Evolutionary conservation across 2,888 invertebrate species (phyloP).

Genomic region (Graphium colonna): DNA sequence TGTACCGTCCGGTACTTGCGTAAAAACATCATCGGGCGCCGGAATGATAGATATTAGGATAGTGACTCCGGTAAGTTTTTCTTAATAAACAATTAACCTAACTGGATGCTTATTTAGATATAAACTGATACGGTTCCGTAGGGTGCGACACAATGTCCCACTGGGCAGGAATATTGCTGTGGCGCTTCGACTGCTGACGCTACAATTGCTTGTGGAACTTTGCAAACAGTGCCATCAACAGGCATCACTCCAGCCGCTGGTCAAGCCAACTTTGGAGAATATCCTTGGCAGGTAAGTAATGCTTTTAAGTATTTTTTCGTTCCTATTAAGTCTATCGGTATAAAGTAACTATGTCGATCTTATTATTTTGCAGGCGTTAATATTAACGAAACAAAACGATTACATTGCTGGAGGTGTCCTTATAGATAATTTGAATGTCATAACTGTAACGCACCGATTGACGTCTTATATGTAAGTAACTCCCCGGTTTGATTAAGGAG

Average conservation of each 20-base stretch:
- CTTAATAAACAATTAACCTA: background rate
- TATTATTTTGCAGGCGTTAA: slow-evolving; percentile 62
- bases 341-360: background rate
- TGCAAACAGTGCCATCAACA: slow-evolving; percentile 54
- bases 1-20: slow-evolving; percentile 60
- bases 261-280: slow-evolving; percentile 83
- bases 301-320: too few relatives aligned
- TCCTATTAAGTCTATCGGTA: too few relatives aligned
- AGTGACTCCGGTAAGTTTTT: slow-evolving; percentile 76
- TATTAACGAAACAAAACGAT: slow-evolving; percentile 79
- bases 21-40: slow-evolving; percentile 62
- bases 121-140: slow-evolving; percentile 19
- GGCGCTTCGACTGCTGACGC: slow-evolving; percentile 34
- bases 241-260: slow-evolving; percentile 64
- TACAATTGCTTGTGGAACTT: slow-evolving; percentile 64
- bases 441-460: slow-evolving; percentile 88
- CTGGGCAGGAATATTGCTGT: slow-evolving; percentile 70
- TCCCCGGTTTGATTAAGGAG: too few relatives aligned
- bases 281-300: slow-evolving; percentile 85
- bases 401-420: slow-evolving; percentile 88
- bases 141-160: slow-evolving; percentile 46
- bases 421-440: slow-evolving; percentile 82
- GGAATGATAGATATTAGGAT: slow-evolving; percentile 82
- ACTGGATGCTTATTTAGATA: slow-evolving; percentile 23
- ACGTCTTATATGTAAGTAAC: slow-evolving; percentile 77